These are phyloP conservation scores for Drosophila glabriapex DNA, from an alignment of 2,888 invertebrate genomes.

Conservation along the genomic window DNA sequence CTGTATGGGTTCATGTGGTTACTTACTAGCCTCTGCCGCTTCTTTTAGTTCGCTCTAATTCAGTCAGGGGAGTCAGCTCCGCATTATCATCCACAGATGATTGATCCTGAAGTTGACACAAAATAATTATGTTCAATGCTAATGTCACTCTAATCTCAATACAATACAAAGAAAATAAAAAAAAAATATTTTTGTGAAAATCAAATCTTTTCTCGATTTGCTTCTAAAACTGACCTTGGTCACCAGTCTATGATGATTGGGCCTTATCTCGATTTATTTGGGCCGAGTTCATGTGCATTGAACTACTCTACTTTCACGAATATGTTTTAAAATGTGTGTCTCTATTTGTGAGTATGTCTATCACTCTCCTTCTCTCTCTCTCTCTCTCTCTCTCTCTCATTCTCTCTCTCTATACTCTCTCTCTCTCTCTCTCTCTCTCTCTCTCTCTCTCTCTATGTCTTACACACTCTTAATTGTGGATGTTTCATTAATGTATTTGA, in stretches of 20 bases:
- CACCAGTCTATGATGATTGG: conserved; percentile 39
- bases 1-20: neutral
- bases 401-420: neutral
- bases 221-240: conserved; percentile 73
- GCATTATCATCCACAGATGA: conserved; percentile 45
- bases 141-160: conserved; percentile 60
- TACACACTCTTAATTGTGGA: conserved; percentile 9
- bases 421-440: neutral
- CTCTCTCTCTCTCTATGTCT: conserved; percentile 8
- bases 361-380: neutral
- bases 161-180: neutral
- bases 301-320: conserved; percentile 48
- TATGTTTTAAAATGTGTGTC: conserved; percentile 4
- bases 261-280: conserved; percentile 62
- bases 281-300: conserved; percentile 60
- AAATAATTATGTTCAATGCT: conserved; percentile 63
- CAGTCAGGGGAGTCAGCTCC: conserved; percentile 43
- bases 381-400: neutral
- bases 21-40: conserved; percentile 84
- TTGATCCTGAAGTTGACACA: conserved; percentile 53
- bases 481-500: conserved; percentile 55
- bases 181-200: neutral
- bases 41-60: conserved; percentile 77
- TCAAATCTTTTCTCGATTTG: conserved; percentile 15
- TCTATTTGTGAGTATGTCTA: neutral